Conservation (phyloP, 2,797 vertebrate species). For the Mormyrops attenuatus region DNA sequence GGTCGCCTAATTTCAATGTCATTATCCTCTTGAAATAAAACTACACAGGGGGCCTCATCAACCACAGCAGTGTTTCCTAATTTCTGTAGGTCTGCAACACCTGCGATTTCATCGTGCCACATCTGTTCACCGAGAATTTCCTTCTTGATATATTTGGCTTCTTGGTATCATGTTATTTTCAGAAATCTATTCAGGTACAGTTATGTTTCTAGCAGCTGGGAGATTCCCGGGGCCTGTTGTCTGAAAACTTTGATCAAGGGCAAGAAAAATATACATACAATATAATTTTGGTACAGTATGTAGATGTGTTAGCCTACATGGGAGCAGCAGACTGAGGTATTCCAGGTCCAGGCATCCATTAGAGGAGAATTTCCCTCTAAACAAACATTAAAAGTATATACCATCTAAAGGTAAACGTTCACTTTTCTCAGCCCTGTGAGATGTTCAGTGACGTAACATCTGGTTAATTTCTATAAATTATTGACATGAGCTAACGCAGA, state of each 20-base stretch:
- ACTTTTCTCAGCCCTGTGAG: neutral
- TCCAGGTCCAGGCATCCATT: neutral
- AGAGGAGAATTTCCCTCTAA: neutral
- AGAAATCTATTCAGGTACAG: neutral
- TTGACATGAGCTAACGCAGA: constrained; percentile 46
- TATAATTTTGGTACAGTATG: neutral
- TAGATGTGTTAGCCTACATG: neutral
- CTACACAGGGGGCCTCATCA: neutral
- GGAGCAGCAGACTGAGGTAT: neutral
- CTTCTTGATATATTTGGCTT: neutral
- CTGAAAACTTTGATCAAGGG: neutral
- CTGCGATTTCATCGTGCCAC: neutral
- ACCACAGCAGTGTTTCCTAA: neutral
- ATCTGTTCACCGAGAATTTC: neutral
- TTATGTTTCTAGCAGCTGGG: neutral
- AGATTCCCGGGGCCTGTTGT: neutral
- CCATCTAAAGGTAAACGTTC: neutral
- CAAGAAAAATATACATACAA: neutral
- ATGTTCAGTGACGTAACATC: neutral
- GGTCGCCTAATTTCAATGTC: neutral
- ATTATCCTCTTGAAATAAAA: neutral
- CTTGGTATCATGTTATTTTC: neutral
- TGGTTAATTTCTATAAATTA: neutral
- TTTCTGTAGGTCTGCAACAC: neutral
- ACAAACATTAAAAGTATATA: neutral